These are phyloP conservation scores for Andricus quercusramuli DNA, from an alignment of 2,888 invertebrate genomes.

Conservation along the genomic window DNA sequence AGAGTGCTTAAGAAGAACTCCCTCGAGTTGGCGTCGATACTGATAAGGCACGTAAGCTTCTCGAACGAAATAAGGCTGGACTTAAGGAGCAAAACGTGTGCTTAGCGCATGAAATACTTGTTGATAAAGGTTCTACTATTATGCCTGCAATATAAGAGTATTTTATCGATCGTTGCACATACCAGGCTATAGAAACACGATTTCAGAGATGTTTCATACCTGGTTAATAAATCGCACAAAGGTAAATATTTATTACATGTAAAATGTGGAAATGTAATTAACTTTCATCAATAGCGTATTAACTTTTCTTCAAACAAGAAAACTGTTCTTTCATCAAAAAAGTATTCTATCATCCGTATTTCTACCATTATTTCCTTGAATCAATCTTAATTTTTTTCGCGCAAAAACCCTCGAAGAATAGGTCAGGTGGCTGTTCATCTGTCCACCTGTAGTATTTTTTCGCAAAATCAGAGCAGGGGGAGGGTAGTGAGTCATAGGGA, in stretches of 20 bases:
- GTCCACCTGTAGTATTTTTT: too few relatives aligned
- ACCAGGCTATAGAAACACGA: neutral
- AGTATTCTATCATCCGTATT: too few relatives aligned
- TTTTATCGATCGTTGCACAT: conserved; percentile 1
- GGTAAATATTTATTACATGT: neutral
- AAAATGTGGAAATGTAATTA: neutral
- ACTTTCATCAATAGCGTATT: too few relatives aligned
- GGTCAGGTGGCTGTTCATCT: too few relatives aligned
- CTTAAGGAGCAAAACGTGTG: conserved; percentile 37
- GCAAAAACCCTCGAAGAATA: too few relatives aligned
- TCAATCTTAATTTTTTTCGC: too few relatives aligned
- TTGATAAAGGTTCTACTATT: conserved; percentile 31
- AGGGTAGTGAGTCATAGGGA: too few relatives aligned
- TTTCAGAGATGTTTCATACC: neutral
- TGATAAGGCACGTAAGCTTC: conserved; percentile 42
- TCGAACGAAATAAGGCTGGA: conserved; percentile 21
- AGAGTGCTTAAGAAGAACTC: conserved; percentile 32
- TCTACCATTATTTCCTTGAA: too few relatives aligned
- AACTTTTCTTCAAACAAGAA: too few relatives aligned
- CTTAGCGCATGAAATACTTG: conserved; percentile 32
- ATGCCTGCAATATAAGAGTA: conserved; percentile 1
- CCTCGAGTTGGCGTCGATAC: conserved; percentile 24
- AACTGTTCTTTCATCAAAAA: too few relatives aligned
- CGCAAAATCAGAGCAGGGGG: too few relatives aligned
- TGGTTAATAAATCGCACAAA: neutral